Percentiles rank a stretch among this genome's conserved stretches.
Evolutionary conservation across 2,113 vertebrate genomes (phyloP).

Genomic region (Sphyrna mokarran): DNA sequence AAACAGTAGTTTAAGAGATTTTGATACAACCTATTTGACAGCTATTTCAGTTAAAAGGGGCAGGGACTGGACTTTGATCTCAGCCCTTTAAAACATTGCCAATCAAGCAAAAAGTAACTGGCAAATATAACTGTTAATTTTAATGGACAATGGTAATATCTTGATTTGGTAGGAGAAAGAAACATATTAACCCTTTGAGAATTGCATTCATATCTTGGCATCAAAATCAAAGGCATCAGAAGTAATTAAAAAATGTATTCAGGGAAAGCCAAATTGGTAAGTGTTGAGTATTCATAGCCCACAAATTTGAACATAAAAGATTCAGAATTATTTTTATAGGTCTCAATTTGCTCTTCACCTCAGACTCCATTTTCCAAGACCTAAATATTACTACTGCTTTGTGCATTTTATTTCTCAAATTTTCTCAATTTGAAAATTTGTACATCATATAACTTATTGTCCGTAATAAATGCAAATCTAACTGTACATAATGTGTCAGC

Average conservation of each 20-base stretch:
- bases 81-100: neutral
- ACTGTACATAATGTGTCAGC: neutral
- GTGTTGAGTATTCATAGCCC: neutral
- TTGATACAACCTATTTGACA: slow-evolving; percentile 2
- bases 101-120: neutral
- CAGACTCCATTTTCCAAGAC: neutral
- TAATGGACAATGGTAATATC: neutral
- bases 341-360: neutral
- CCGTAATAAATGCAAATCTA: neutral
- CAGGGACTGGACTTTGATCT: neutral
- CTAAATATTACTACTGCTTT: neutral
- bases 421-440: neutral
- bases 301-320: neutral
- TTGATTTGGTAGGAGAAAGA: neutral
- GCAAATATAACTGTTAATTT: slow-evolving; percentile 7
- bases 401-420: neutral
- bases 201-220: neutral
- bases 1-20: slow-evolving; percentile 24
- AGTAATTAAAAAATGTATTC: neutral
- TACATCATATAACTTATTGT: neutral
- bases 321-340: neutral
- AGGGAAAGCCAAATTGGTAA: neutral
- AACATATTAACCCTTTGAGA: slow-evolving; percentile 6
- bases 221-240: neutral
- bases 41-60: slow-evolving; percentile 16